These are phyloP conservation scores for Caradrina kadenii DNA, from an alignment of 2,888 invertebrate species.

Conservation along the genomic window DNA sequence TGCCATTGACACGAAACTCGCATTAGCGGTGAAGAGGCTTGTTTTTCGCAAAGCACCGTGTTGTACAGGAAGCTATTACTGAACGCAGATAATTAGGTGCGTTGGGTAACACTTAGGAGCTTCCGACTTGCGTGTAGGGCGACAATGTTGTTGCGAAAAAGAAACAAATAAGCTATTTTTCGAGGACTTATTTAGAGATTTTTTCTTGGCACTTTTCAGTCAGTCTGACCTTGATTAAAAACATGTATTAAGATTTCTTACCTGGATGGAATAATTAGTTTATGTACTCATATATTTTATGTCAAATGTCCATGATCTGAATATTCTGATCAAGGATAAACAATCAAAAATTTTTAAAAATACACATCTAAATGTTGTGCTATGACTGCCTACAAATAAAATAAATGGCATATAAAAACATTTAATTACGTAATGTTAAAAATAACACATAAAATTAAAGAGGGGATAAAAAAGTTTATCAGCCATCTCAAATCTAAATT, in stretches of 20 bases:
- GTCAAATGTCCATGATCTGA: too few relatives aligned
- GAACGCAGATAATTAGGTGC: constrained; percentile 83
- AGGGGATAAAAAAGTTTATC: constrained; percentile 20
- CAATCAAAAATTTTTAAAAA: too few relatives aligned
- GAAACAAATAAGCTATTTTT: not conserved
- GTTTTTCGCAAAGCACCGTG: constrained; percentile 58
- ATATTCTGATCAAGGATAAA: too few relatives aligned
- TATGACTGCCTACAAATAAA: not conserved
- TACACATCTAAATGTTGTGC: too few relatives aligned
- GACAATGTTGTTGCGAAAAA: constrained; percentile 48
- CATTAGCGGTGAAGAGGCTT: constrained; percentile 70
- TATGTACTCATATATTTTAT: too few relatives aligned
- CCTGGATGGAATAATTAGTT: too few relatives aligned
- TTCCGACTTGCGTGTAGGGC: constrained; percentile 80
- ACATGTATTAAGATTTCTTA: too few relatives aligned
- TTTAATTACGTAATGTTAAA: not conserved
- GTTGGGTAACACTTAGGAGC: constrained; percentile 81
- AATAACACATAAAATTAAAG: not conserved
- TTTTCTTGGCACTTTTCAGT: not conserved
- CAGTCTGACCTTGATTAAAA: too few relatives aligned
- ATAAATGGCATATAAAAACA: not conserved
- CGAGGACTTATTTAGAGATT: not conserved
- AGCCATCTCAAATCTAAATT: constrained; percentile 31
- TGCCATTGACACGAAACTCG: constrained; percentile 71
- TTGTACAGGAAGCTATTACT: constrained; percentile 81